These are phyloP conservation scores for Scomber colias DNA, from an alignment of 2,113 vertebrate genomes.

Conservation along the genomic window DNA sequence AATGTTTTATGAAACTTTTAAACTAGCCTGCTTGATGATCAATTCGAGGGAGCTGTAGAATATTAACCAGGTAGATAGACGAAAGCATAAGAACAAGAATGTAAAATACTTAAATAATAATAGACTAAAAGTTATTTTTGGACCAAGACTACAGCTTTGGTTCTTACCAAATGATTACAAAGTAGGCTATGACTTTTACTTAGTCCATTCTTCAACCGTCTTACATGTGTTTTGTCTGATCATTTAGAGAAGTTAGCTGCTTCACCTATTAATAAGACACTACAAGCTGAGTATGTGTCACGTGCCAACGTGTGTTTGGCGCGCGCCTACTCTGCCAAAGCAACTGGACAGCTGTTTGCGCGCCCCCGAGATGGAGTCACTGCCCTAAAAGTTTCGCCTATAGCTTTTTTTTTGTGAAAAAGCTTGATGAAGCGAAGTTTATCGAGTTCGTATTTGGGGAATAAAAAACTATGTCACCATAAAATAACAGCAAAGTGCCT, in stretches of 20 bases:
- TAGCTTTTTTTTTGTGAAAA: slow-evolving; percentile 1
- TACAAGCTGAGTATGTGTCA: slow-evolving; percentile 46
- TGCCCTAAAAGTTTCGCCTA: slow-evolving; percentile 50
- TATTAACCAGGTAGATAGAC: too few relatives aligned
- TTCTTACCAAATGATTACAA: neutral
- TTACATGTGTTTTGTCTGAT: neutral
- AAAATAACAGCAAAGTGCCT: neutral
- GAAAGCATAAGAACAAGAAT: too few relatives aligned
- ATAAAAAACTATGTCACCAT: neutral
- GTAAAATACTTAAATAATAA: too few relatives aligned
- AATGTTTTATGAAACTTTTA: neutral
- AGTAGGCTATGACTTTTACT: neutral
- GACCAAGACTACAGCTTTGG: neutral
- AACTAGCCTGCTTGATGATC: neutral
- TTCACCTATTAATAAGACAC: slow-evolving; percentile 9
- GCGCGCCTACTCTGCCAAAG: slow-evolving; percentile 55
- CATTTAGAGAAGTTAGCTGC: neutral
- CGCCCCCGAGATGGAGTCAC: slow-evolving; percentile 61
- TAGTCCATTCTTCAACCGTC: neutral
- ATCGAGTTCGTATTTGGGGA: neutral
- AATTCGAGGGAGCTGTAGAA: too few relatives aligned
- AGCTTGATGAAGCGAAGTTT: neutral
- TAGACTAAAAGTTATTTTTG: neutral
- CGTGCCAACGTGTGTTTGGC: slow-evolving; percentile 66
- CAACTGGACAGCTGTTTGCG: slow-evolving; percentile 79